Evolutionary conservation across 2,888 invertebrate genomes (phyloP).

Genomic region (Caenorhabditis sinica): DNA sequence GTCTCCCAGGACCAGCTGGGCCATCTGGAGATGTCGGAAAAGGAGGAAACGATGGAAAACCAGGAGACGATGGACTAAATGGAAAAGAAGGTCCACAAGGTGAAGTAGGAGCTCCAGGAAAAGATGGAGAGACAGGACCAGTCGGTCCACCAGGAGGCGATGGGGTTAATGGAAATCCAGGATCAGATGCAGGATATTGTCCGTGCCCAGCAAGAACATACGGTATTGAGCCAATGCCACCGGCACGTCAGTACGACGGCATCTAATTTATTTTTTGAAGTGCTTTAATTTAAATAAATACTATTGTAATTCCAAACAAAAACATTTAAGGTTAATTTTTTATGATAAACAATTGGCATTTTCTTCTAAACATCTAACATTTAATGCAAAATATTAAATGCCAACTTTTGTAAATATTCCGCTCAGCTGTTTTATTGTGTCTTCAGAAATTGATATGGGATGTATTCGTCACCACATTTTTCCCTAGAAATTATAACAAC

Average conservation of each 20-base stretch:
- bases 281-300: neutral
- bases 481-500: too few species aligned
- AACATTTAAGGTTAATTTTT: neutral
- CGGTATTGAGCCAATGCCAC: slow-evolving; percentile 37
- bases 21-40: slow-evolving; percentile 26
- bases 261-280: slow-evolving; percentile 13
- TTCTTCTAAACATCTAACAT: too few species aligned
- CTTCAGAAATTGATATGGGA: too few species aligned
- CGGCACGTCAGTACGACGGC: slow-evolving; percentile 35
- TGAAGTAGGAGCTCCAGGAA: slow-evolving; percentile 43
- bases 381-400: too few species aligned
- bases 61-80: slow-evolving; percentile 29
- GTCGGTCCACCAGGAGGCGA: slow-evolving; percentile 32
- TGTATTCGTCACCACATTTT: too few species aligned
- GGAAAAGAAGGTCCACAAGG: slow-evolving; percentile 36
- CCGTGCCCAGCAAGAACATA: slow-evolving; percentile 51
- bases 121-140: slow-evolving; percentile 45
- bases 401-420: too few species aligned
- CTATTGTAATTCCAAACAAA: neutral
- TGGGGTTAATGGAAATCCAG: slow-evolving; percentile 32
- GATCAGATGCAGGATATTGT: slow-evolving; percentile 50
- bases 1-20: slow-evolving; percentile 38
- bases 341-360: too few species aligned
- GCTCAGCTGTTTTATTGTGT: too few species aligned
- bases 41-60: slow-evolving; percentile 33